phyloP scores from a whole-genome alignment of 2,797 vertebrate genomes.

The Phaenicophaeus curvirostris region DNA sequence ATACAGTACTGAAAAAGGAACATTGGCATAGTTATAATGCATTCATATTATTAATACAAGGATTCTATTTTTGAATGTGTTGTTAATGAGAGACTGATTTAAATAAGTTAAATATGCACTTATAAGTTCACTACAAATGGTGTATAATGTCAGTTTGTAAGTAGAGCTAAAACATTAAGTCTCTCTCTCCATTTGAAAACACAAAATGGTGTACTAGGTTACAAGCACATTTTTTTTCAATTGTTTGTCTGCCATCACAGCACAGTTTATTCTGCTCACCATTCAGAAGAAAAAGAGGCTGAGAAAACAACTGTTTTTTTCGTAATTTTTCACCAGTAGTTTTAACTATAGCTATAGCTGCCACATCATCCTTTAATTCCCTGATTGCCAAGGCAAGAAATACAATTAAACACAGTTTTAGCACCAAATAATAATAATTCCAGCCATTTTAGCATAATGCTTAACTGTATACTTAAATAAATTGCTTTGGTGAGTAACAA shows the following conservation, averaged over 20 bases:
- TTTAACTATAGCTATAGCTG: neutral
- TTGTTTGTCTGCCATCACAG: neutral
- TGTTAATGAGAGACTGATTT: neutral
- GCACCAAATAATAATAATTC: neutral
- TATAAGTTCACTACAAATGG: neutral
- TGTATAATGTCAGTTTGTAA: neutral
- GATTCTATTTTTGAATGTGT: neutral
- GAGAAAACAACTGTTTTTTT: neutral
- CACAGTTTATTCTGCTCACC: neutral
- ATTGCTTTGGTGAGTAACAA: neutral
- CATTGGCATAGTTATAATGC: rapidly evolving
- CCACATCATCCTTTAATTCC: neutral
- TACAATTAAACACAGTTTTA: neutral
- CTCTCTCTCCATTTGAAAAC: neutral
- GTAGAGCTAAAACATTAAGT: neutral
- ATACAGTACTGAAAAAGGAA: neutral
- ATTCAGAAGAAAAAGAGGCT: neutral
- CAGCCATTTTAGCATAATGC: neutral
- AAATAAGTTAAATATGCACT: neutral
- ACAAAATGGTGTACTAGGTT: neutral
- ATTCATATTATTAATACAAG: neutral
- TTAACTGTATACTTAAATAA: neutral
- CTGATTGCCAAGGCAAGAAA: neutral
- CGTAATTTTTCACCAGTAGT: neutral
- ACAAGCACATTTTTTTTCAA: neutral